Conservation (phyloP, 2,888 invertebrate species). For the Drosophila incognita region DNA sequence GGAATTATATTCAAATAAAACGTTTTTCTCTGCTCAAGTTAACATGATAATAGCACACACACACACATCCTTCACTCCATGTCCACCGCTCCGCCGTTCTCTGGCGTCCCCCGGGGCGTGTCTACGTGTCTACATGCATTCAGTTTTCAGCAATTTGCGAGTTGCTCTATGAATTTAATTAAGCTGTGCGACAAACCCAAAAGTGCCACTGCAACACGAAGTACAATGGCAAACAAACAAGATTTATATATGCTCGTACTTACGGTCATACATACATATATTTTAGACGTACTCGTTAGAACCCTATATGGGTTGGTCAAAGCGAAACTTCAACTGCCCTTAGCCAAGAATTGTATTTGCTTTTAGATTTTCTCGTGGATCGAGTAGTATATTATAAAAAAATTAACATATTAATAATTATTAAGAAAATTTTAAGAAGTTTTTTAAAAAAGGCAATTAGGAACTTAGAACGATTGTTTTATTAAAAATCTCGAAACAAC, state of each 20-base stretch:
- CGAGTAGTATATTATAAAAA: background rate
- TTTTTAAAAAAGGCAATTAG: no score
- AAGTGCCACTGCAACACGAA: constrained; percentile 39
- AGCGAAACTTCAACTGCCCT: background rate
- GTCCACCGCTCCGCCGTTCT: background rate
- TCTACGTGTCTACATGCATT: constrained; percentile 30
- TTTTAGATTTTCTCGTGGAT: background rate
- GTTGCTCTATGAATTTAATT: constrained; percentile 72
- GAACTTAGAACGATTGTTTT: background rate
- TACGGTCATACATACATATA: background rate
- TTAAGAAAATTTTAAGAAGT: rapidly evolving
- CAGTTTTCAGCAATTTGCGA: constrained; percentile 29
- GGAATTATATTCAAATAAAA: constrained; percentile 78
- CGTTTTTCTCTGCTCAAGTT: constrained; percentile 49
- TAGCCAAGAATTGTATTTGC: background rate
- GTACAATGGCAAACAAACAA: constrained; percentile 27
- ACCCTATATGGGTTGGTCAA: background rate
- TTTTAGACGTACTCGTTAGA: background rate
- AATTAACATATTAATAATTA: background rate
- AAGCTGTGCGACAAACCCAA: constrained; percentile 68
- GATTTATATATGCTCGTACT: constrained; percentile 27
- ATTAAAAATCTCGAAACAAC: background rate
- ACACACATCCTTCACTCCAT: constrained; percentile 20
- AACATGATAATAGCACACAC: constrained; percentile 20
- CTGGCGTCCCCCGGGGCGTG: constrained; percentile 43